phyloP scores from a whole-genome alignment of 2,888 invertebrate genomes.

The Pseudoips prasinana region DNA sequence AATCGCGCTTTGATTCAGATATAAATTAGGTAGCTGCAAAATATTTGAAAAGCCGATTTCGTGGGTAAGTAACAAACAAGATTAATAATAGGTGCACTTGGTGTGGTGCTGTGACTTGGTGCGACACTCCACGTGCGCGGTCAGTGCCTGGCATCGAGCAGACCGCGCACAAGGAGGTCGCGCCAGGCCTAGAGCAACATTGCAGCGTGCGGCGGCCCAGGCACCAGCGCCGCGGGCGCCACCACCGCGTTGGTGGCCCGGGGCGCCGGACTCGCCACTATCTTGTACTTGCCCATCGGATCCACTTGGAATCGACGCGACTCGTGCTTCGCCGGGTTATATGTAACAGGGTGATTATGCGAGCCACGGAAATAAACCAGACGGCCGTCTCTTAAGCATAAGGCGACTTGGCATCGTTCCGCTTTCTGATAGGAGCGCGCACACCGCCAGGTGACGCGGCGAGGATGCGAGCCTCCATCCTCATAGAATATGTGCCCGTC shows the following conservation, averaged over 20 bases:
- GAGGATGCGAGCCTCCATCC: slow-evolving; percentile 74
- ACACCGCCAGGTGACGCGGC: slow-evolving; percentile 75
- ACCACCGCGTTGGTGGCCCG: slow-evolving; percentile 35
- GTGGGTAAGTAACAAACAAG: slow-evolving; percentile 18
- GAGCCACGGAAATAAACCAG: slow-evolving; percentile 72
- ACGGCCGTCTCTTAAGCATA: slow-evolving; percentile 73
- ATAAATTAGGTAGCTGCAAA: slow-evolving; percentile 7
- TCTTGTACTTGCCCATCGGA: slow-evolving; percentile 78
- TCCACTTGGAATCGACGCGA: slow-evolving; percentile 73
- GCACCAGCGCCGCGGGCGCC: slow-evolving; percentile 48
- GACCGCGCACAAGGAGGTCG: slow-evolving; percentile 77
- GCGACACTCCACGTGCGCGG: slow-evolving; percentile 67
- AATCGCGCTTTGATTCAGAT: slow-evolving; percentile 16
- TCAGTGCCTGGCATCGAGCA: slow-evolving; percentile 66
- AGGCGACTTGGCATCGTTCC: slow-evolving; percentile 73
- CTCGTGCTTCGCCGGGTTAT: slow-evolving; percentile 71
- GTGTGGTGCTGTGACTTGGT: slow-evolving; percentile 6
- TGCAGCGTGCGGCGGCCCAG: slow-evolving; percentile 65
- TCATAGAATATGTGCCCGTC: slow-evolving; percentile 78
- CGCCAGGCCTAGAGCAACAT: slow-evolving; percentile 78
- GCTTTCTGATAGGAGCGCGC: slow-evolving; percentile 77
- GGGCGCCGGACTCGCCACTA: slow-evolving; percentile 55
- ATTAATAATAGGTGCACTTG: slow-evolving; percentile 1
- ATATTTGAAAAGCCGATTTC: slow-evolving; percentile 10
- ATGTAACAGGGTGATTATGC: slow-evolving; percentile 74